Base-by-base conservation (phyloP, 2,113 vertebrate species). In the Semicossyphus pulcher region DNA sequence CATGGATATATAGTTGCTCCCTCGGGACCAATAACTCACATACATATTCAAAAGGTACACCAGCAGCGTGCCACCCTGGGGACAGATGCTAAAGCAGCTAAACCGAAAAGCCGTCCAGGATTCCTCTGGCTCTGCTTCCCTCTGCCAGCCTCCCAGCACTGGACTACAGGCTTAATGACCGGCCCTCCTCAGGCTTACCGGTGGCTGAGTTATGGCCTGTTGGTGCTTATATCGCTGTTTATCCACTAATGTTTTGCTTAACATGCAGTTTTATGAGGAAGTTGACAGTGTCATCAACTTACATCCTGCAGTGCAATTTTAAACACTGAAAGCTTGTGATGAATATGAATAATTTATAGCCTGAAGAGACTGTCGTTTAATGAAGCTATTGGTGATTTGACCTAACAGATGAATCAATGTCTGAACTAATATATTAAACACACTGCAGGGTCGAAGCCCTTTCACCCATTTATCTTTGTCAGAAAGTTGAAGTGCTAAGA, bases 21-120 rank as follows among this genome's bases (percentile, higher is more conserved):
- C 92, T 47, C 53, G 64, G 86, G 91, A 88, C 81, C 85, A 88
- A 87, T 92, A 92, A 88, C 81, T 90, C 74, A 71, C 83, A 92
- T 91, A 78, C 88, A 92, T 93, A 93, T 94, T 91, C 90, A 93
- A 86, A 89, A 83, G 84, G 72, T 60, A 83, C 63, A 86, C 83
- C 72, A 57, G 72, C 82, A 66, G 21, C 10, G 54, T 84, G 76
- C 80, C 76, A 79, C 88, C 86, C 79, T 15, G 29, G 84, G 84
- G 87, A 89, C 53, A 79, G 52, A 85, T 64, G 69, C 82, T 85
- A 72, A 78, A 85, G 91, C 76, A 72, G 83, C 78, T 83, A 63
- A 86, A 82, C 34, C 49, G 2, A 66, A 79, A 81, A 86, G 76
- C 68, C 16, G 42, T 71, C 51, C 41, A 59, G 68, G 77, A 78